phyloP scores from a whole-genome alignment of 2,113 vertebrate genomes.

The Poeciliopsis occidentalis region DNA sequence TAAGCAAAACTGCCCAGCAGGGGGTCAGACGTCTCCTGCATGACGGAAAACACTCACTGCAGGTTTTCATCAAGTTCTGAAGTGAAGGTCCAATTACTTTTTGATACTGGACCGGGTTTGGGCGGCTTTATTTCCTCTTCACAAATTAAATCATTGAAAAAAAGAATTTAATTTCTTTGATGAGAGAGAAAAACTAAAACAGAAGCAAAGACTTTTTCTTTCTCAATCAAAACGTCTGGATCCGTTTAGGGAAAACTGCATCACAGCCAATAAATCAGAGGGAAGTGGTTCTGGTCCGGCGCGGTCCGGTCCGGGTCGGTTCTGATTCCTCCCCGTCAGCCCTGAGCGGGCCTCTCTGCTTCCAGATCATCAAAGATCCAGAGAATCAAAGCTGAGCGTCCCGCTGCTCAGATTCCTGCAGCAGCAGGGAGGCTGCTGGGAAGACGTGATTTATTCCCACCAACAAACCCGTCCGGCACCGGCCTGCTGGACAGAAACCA shows the following conservation, averaged over 20 bases:
- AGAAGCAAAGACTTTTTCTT: not conserved
- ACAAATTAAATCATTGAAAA: no score
- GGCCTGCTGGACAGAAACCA: no score
- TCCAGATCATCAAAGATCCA: slow-evolving; percentile 8
- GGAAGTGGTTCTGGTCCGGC: not conserved
- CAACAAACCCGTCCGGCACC: no score
- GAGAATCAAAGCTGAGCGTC: not conserved
- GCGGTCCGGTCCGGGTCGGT: not conserved
- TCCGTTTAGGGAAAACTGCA: not conserved
- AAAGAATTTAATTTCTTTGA: no score
- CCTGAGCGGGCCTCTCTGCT: not conserved
- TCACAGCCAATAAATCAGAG: not conserved
- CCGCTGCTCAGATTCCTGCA: not conserved
- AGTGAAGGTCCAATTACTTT: not conserved
- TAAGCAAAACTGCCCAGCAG: no score
- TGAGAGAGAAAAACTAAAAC: not conserved
- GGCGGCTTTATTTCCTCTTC: no score
- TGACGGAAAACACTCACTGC: no score
- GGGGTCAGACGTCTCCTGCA: no score
- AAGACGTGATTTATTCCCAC: no score
- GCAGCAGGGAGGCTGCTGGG: not conserved
- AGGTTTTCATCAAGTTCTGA: not conserved
- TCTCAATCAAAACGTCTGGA: not conserved
- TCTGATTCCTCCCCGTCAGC: slow-evolving; percentile 18
- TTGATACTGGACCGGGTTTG: no score